Percentiles rank a stretch among this genome's conserved stretches.
Evolutionary conservation across 1,140 invertebrate species (phyloP).

Genomic region (Matsumurasca onukii): DNA sequence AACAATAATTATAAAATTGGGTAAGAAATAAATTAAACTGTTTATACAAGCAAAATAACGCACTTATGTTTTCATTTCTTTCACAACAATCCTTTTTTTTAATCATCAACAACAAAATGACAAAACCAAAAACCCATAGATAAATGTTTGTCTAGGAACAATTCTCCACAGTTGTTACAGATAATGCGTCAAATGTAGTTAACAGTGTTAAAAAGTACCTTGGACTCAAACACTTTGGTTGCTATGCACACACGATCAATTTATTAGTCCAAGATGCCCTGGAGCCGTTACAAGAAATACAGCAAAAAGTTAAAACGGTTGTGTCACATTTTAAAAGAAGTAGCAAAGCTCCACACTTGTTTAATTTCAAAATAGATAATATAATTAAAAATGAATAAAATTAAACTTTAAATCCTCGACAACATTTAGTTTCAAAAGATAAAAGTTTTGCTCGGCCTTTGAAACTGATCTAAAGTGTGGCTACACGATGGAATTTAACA

Average conservation of each 20-base stretch:
- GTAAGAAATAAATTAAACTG: too few relatives aligned
- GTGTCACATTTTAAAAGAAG: not conserved
- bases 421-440: too few relatives aligned
- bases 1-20: too few relatives aligned
- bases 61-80: too few relatives aligned
- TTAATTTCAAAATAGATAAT: not conserved
- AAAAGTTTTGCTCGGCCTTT: too few relatives aligned
- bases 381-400: too few relatives aligned
- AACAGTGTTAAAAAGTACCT: not conserved
- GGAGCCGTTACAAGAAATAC: not conserved
- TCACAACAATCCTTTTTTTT: too few relatives aligned
- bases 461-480: not conserved
- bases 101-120: too few relatives aligned
- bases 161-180: not conserved
- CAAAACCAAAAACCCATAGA: too few relatives aligned
- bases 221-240: not conserved
- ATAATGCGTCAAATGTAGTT: not conserved
- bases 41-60: too few relatives aligned
- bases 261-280: not conserved
- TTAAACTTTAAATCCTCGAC: too few relatives aligned
- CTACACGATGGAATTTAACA: not conserved
- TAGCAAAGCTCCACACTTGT: not conserved
- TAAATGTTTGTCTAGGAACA: too few relatives aligned
- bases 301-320: not conserved
- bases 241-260: slow-evolving; percentile 1